Percentiles rank a stretch among this genome's conserved stretches.
phyloP scores from a whole-genome alignment of 2,113 vertebrate genomes.

The Acanthochromis polyacanthus region DNA sequence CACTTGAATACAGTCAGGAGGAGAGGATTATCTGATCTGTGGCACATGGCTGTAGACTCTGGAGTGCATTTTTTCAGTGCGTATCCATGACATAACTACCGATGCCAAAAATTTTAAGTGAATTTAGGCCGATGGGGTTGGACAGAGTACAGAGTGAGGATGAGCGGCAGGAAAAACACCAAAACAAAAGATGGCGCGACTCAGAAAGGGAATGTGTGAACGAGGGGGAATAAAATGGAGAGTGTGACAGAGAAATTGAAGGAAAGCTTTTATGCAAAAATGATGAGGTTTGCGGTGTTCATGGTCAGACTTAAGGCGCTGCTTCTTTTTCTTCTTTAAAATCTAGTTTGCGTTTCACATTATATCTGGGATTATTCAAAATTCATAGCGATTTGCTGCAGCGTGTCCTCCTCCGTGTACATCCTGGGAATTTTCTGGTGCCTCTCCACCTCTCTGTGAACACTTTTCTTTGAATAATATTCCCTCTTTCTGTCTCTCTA shows the following conservation, averaged over 20 bases:
- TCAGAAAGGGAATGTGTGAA: conserved; percentile 16
- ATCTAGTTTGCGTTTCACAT: conserved; percentile 53
- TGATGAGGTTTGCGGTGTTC: conserved; percentile 39
- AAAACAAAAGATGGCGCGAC: conserved; percentile 16
- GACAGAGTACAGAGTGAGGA: conserved; percentile 46
- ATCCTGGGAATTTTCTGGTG: conserved; percentile 20
- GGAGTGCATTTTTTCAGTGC: conserved; percentile 28
- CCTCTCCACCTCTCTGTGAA: neutral
- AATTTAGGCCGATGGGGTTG: conserved; percentile 59
- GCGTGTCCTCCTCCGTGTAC: neutral
- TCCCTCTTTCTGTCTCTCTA: conserved; percentile 10
- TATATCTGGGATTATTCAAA: conserved; percentile 56
- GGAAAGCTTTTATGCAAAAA: conserved; percentile 35
- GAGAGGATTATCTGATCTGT: conserved; percentile 58
- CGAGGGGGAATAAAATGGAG: neutral
- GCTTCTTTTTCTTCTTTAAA: conserved; percentile 22
- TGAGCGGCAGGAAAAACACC: conserved; percentile 24
- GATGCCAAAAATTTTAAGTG: conserved; percentile 51
- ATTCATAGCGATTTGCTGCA: conserved; percentile 30
- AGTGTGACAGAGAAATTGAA: conserved; percentile 15
- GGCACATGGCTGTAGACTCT: conserved; percentile 12
- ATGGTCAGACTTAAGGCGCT: conserved; percentile 36
- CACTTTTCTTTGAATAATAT: conserved; percentile 17
- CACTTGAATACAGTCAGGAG: conserved; percentile 50
- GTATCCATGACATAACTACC: conserved; percentile 50